Conservation (phyloP, 1,140 invertebrate genomes). For the Choristoneura fumiferana region DNA sequence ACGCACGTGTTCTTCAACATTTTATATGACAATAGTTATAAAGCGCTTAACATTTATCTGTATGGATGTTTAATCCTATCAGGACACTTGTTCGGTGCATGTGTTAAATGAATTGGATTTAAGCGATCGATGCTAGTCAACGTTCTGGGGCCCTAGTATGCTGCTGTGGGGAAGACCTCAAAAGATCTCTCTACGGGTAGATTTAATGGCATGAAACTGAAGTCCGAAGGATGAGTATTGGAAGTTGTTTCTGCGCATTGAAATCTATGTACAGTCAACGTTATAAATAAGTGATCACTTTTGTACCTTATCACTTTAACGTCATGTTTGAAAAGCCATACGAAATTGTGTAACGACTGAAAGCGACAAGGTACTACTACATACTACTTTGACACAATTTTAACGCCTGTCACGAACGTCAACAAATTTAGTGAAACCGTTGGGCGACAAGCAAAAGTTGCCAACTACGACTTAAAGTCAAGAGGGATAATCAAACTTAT, state of each 20-base stretch:
- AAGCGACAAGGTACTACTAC: no score
- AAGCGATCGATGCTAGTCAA: constrained; percentile 43
- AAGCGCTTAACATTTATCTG: constrained; percentile 3
- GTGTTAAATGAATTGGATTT: constrained; percentile 72
- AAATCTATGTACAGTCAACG: no score
- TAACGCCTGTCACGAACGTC: constrained; percentile 36
- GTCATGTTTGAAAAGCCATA: no score
- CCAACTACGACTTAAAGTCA: no score
- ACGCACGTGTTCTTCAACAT: not conserved
- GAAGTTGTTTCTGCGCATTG: no score
- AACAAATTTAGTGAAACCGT: no score
- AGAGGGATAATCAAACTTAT: no score
- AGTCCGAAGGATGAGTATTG: no score
- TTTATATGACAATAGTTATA: not conserved
- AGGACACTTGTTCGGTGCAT: constrained; percentile 62
- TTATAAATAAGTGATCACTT: no score
- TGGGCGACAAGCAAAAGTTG: no score
- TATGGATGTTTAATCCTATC: constrained; percentile 48
- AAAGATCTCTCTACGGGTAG: not conserved
- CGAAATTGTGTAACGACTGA: no score
- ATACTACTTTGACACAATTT: constrained; percentile 38
- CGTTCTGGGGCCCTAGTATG: constrained; percentile 46
- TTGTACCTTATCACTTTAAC: no score
- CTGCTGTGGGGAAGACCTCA: constrained; percentile 9
- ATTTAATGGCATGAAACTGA: constrained; percentile 8